phyloP scores from a whole-genome alignment of 2,797 vertebrate genomes.

The Typhlichthys subterraneus region DNA sequence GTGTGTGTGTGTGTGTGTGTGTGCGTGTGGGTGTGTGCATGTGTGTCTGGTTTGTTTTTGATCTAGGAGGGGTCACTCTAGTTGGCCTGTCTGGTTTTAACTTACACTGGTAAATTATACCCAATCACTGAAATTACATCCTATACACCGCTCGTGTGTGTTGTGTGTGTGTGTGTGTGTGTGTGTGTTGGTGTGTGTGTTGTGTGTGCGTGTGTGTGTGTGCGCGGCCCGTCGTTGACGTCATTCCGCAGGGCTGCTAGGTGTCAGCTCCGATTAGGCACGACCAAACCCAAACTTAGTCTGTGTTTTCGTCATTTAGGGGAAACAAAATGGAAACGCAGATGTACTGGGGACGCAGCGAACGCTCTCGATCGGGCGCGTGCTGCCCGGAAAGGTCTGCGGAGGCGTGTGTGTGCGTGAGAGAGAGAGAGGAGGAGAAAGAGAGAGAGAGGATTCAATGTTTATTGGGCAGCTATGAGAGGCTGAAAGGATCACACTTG shows the following conservation, averaged over 20 bases:
- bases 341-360: slow-evolving; percentile 49
- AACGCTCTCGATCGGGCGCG: slow-evolving; percentile 14
- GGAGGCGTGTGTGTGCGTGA: slow-evolving; percentile 18
- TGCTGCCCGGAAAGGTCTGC: not conserved
- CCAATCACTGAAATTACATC: slow-evolving; percentile 82
- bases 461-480: no score
- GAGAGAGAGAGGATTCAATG: not conserved
- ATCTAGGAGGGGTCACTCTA: slow-evolving; percentile 59
- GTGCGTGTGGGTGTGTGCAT: slow-evolving; percentile 1
- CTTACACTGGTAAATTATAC: slow-evolving; percentile 81
- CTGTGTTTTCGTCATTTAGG: slow-evolving; percentile 77
- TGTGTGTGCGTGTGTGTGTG: slow-evolving; percentile 10
- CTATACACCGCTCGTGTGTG: slow-evolving; percentile 45
- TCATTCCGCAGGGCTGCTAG: slow-evolving; percentile 69
- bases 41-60: slow-evolving; percentile 57
- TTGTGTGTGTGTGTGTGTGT: no score
- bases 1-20: not conserved
- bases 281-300: slow-evolving; percentile 74
- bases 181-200: not conserved
- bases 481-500: slow-evolving; percentile 20
- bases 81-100: slow-evolving; percentile 73
- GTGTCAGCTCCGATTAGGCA: slow-evolving; percentile 78
- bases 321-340: slow-evolving; percentile 70
- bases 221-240: slow-evolving; percentile 67
- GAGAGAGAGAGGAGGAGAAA: slow-evolving; percentile 9